Evolutionary conservation across 2,888 invertebrate genomes (phyloP), one percentile per base, ranked within the genome.

Genomic region (Cenopis cana): DNA sequence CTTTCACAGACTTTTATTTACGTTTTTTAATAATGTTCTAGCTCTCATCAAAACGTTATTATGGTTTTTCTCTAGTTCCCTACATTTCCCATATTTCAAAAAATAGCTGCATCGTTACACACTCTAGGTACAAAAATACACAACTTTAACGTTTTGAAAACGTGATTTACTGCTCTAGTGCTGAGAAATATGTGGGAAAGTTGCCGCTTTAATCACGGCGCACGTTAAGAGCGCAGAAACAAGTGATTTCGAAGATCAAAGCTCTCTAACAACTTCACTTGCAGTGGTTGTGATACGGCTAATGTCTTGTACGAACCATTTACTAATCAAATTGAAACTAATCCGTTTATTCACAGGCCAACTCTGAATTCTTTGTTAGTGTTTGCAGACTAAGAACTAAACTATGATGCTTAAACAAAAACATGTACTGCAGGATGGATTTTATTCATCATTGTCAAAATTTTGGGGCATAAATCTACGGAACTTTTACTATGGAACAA

Each of bases 211-310:
- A 38, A 57, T 57, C 57, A 57, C 36, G 36, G 17, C 11, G 18
- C 36, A n/a, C 17, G 36, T 11, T 1, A 11, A 36, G 52, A 54
- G 54, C 12, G 36, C 57, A 38, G 57, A 57, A 36, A 57, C 57
- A 57, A 57, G 36, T 38, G 57, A 38, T 18, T 38, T 36, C 5
- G 11, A 17, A 57, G 18, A 38, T 57, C 57, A 57, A 57, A 57
- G 57, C 36, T 17, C 33, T 56, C 18, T 57, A 57, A 57, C 57
- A 17, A 38, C 11, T 12, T 17, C 10, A 20, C 18, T 38, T 36
- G 57, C 36, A n/a, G 1, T 17, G 29, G 8, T 24, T 12, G 0
- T 18, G 36, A 36, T 12, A 17, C 12, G 41, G 41, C 41, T 41
- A 41, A 41, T 41, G 5, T 14, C 41, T 41, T 6, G n/a, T 41